Percentiles rank a stretch among this genome's conserved stretches.
These are phyloP conservation scores for Ctena decussata DNA, from an alignment of 2,888 invertebrate species.

Conservation along the genomic window DNA sequence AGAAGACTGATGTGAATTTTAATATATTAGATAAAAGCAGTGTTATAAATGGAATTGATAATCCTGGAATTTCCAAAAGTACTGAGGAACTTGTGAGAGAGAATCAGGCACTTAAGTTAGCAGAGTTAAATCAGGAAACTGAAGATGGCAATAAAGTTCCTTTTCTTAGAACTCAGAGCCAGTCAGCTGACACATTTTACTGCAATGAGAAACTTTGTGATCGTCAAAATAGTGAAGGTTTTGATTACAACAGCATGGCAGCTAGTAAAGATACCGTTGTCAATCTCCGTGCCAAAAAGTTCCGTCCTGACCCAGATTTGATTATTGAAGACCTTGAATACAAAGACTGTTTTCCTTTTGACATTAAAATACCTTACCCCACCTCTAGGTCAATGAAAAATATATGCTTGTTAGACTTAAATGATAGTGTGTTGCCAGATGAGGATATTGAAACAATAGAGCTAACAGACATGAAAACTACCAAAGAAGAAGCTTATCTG, in stretches of 20 bases:
- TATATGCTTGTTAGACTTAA: not conserved
- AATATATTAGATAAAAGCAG: constrained; percentile 53
- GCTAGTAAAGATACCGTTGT: not conserved
- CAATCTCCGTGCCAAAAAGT: constrained; percentile 24
- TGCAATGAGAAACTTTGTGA: not conserved
- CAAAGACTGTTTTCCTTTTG: constrained; percentile 57
- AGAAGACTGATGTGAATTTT: constrained; percentile 54
- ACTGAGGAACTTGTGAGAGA: constrained; percentile 61
- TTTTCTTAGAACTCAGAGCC: constrained; percentile 33
- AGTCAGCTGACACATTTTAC: not conserved
- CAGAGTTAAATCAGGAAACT: not conserved
- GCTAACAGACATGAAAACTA: constrained; percentile 16
- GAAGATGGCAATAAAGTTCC: not conserved
- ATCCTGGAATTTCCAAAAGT: constrained; percentile 65
- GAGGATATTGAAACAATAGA: constrained; percentile 48
- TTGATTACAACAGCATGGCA: not conserved
- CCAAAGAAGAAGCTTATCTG: not conserved
- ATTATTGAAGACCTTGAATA: constrained; percentile 70
- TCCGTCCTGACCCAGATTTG: constrained; percentile 58
- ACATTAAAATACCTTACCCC: constrained; percentile 54
- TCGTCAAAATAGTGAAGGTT: not conserved
- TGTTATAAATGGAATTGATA: constrained; percentile 63
- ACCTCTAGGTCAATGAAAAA: not conserved
- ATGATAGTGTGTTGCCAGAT: not conserved
- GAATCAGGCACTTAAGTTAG: not conserved